Evolutionary conservation across 1,140 invertebrate genomes (phyloP), one percentile per base, ranked within the genome.

Genomic region (Sycobia sp.): DNA sequence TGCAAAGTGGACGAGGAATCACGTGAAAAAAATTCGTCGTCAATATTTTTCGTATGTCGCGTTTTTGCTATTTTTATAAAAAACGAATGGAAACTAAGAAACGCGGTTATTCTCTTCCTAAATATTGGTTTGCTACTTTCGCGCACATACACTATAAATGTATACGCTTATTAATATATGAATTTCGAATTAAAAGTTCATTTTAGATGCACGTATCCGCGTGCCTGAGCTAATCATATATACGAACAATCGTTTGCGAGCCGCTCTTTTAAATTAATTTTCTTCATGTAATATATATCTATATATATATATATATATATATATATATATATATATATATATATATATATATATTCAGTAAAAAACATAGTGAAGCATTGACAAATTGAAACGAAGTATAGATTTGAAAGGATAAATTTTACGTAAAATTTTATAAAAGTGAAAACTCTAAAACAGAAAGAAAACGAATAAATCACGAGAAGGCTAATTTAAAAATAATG

Each of bases 11-110:
- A 57, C 25, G 44, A 39, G 18, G 18, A 50, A 38, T 49, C 44
- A 16, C 8, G 46, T 22, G 41, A 36, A 23, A 32, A 51, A 53
- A 32, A 46, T 46, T 63, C 25, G 25, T 62, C 53, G 32, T 56
- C 54, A 16, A 51, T 55, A 62, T 62, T 62, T 62, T 49, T 56
- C 44, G 53, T 49, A 56, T 50, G 27, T 55, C 53, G 60, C 36
- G 46, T 56, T 57, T 61, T 63, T 63, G 54, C 62, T 64, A 64
- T 64, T 64, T 64, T 64, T 64, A 64, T 64, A 64, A 64, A 44
- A 51, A 51, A 56, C 13, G 18, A 34, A 51, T n/a, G 44, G 38
- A 53, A 51, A 53, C 9, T 14, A 44, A 43, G 27, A 44, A 55
- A 57, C 46, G 38, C 62, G 54, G 34, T 49, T 10, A 64, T 62